Evolutionary conservation across 2,888 invertebrate species (phyloP), one percentile per base, ranked within the genome.

Genomic region (Lamproptera curius): DNA sequence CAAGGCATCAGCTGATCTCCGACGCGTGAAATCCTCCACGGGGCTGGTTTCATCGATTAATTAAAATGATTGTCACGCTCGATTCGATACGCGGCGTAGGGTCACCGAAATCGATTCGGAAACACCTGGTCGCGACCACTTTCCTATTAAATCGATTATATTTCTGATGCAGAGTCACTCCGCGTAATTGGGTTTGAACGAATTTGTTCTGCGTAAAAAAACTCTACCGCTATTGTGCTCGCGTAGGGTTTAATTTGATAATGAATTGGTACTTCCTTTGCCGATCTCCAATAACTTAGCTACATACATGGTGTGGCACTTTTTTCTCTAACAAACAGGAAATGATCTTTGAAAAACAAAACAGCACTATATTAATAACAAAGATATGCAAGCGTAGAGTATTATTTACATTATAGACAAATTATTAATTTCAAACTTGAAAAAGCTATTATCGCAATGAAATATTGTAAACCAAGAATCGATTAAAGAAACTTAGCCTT

Each of bases 11-110:
- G 44, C 31, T 39, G 46, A 51, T 56, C 54, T 56, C 56, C 52
- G 44, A 53, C 50, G 55, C 61, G 62, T 69, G 53, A 71, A 75
- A 70, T 68, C 65, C 68, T 61, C 63, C 67, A 68, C 65, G 60
- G 64, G 59, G 65, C 63, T 40, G 31, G 63, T 73, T 70, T 70
- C 65, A 78, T 77, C 76, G 77, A 86, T 82, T 82, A 84, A 85
- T 84, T 82, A 81, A 74, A 69, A 67, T 73, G 75, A 83, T 85
- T 84, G 83, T 78, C 75, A 77, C 70, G 82, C 62, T 62, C 61
- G 71, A 77, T 85, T 79, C 70, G 83, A 62, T 72, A 62, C 84
- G 68, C 77, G 50, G 74, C 62, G 82, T 78, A 70, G 73, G 84
- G 84, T 82, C 69, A 62, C 53, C 53, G 44, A 61, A 64, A 61